These are phyloP conservation scores for Eupithecia vulgata DNA, from an alignment of 2,888 invertebrate genomes.

Conservation along the genomic window DNA sequence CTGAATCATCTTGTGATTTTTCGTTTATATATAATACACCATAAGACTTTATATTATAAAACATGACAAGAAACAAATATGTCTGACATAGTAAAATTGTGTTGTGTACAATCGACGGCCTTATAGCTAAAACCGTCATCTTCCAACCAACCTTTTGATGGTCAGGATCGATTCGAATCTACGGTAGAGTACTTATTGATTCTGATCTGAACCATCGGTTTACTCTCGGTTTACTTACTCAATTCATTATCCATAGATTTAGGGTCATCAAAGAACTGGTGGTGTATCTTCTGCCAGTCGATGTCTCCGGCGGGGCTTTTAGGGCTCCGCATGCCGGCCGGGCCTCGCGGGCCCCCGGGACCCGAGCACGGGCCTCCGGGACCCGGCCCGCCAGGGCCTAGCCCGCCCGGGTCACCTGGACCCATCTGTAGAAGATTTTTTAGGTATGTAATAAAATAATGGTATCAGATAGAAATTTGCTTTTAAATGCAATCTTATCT, in stretches of 20 bases:
- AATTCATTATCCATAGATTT: slow-evolving; percentile 83
- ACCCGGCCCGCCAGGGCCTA: slow-evolving; percentile 63
- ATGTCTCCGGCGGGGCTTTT: slow-evolving; percentile 84
- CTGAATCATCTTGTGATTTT: too few species aligned
- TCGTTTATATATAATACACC: too few species aligned
- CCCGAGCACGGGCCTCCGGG: slow-evolving; percentile 53
- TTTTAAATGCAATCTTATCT: too few species aligned
- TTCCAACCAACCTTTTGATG: too few species aligned
- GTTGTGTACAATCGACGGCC: too few species aligned
- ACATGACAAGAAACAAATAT: too few species aligned
- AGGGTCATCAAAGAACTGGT: slow-evolving; percentile 92
- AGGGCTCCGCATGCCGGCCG: slow-evolving; percentile 69
- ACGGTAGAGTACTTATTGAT: background rate
- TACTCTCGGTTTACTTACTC: slow-evolving; percentile 37
- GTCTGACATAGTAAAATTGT: too few species aligned
- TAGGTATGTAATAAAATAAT: background rate
- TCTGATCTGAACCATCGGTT: background rate
- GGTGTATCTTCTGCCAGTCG: slow-evolving; percentile 96
- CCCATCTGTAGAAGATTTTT: slow-evolving; percentile 67
- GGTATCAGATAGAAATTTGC: background rate
- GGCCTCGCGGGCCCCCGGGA: slow-evolving; percentile 54
- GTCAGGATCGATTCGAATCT: too few species aligned
- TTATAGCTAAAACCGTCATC: too few species aligned
- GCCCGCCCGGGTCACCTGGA: slow-evolving; percentile 75
- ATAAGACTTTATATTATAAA: too few species aligned